Conservation (phyloP, 37 sponge, comb jelly and placozoan species). For the Hexactinellida sp. region DNA sequence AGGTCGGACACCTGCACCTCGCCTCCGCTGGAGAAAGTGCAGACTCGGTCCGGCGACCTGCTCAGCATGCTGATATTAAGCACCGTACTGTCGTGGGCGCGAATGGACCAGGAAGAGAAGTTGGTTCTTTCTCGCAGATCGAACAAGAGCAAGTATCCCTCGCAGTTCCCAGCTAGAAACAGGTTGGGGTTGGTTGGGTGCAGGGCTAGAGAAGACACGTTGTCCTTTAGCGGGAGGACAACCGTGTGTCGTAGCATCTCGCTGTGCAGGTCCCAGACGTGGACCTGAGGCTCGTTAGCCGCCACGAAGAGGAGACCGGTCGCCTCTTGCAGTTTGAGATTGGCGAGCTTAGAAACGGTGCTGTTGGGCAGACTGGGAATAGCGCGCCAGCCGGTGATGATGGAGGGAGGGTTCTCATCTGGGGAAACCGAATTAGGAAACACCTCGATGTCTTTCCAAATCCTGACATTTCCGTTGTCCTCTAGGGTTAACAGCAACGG, state of each 20-base stretch:
- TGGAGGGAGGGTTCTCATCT: not conserved
- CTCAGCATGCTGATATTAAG: not conserved
- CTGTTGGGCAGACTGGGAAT: not conserved
- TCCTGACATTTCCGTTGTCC: not conserved
- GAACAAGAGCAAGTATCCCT: not conserved
- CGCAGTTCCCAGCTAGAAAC: not conserved
- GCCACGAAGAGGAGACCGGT: slow-evolving; percentile 67
- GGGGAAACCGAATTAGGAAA: not conserved
- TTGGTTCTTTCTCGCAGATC: not conserved
- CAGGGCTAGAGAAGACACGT: not conserved
- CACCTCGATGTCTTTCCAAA: not conserved
- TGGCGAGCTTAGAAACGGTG: not conserved
- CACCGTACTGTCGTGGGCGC: not conserved
- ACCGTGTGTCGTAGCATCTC: slow-evolving; percentile 50
- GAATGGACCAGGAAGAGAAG: not conserved
- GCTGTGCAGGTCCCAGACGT: slow-evolving; percentile 85
- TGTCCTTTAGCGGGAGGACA: not conserved
- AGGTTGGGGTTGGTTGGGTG: not conserved
- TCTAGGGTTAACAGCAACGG: not conserved
- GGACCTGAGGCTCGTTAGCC: slow-evolving; percentile 60
- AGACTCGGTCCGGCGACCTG: not conserved
- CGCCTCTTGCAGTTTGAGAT: slow-evolving; percentile 61
- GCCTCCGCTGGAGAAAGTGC: not conserved
- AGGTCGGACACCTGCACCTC: not conserved
- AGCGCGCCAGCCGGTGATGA: not conserved